Percentiles rank a stretch among this genome's conserved stretches.
phyloP scores from a whole-genome alignment of 2,113 vertebrate species.

The Pseudorectes ferrugineus region DNA sequence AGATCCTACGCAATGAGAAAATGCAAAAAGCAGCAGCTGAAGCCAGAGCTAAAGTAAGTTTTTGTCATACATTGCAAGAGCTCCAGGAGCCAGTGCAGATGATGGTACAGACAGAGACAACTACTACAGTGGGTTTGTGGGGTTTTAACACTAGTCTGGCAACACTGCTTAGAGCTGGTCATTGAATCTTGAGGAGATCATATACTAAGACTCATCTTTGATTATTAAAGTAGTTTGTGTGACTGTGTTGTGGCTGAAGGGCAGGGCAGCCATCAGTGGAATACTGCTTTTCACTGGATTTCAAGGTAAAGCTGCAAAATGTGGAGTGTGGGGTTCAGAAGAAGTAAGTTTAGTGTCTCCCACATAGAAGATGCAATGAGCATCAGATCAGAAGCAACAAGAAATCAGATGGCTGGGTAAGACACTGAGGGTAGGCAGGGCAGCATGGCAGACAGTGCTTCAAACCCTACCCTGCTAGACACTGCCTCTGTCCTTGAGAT shows the following conservation, averaged over 20 bases:
- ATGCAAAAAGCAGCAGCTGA: conserved; percentile 65
- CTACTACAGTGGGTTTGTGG: not conserved
- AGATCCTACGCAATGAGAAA: conserved; percentile 70
- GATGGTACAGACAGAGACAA: not conserved
- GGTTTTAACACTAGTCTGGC: not conserved
- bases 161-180: not conserved
- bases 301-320: not conserved
- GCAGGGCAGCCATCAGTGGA: not conserved
- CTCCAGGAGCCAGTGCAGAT: not conserved
- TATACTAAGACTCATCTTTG: not conserved
- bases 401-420: not conserved
- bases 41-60: conserved; percentile 75
- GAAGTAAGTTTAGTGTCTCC: not conserved
- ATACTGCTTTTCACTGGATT: not conserved
- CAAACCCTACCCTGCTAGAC: not conserved
- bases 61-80: not conserved
- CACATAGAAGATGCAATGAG: not conserved
- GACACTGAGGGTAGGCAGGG: not conserved
- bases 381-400: not conserved
- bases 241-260: not conserved
- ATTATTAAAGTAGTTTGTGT: not conserved
- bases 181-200: not conserved
- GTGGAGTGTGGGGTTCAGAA: not conserved
- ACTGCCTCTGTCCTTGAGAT: not conserved
- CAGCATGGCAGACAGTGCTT: not conserved